Base-by-base conservation (phyloP, 2,888 invertebrate genomes). In the Sinohyriopsis cumingii region DNA sequence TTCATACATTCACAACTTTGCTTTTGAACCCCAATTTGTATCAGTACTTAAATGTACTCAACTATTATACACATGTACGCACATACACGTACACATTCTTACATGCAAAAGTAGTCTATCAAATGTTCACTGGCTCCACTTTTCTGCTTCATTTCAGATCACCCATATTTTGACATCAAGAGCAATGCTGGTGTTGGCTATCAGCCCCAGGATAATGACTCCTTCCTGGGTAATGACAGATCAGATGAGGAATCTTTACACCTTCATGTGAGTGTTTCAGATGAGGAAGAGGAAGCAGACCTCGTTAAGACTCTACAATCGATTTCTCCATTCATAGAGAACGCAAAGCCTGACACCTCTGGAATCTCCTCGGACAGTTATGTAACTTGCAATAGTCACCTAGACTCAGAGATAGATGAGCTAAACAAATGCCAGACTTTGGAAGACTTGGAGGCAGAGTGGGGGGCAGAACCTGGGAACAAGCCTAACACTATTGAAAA, bases 321-420 rank as follows among this genome's bases (percentile, higher is more conserved):
- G 12, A 45, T 12, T 45, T 3, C 45, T 45, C 45, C 45, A 3
- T 45, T 45, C 54, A 55, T 18, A 4, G 22, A 24, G 15, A 45
- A 45, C 3, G 45, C 12, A 45, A 12, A 0, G 12, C 3, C 45
- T 55, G 45, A 63, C 15, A 54, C 28, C 6, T 72, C 75, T 9
- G 67, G 63, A 20, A 73, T 71, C 45, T 78, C 77, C 22, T 59
- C 67, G 57, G 80, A 80, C 60, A 81, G 80, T 45, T 83, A 75
- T 72, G 71, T 80, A 18, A 82, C 83, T 12, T 84, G 84, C 70
- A 75, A 76, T 64, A 77, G 71, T 55, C 68, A 73, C 65, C 74
- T 74, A 66, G 45, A 45, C 45, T 18, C 64, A 56, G 19, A 45
- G 53, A 20, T 12, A 6, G 55, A 24, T n/a, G 53, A 18, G 22